Percentiles rank a stretch among this genome's conserved stretches.
Conservation (phyloP, 2,888 invertebrate genomes). For the Rutpela maculata region DNA sequence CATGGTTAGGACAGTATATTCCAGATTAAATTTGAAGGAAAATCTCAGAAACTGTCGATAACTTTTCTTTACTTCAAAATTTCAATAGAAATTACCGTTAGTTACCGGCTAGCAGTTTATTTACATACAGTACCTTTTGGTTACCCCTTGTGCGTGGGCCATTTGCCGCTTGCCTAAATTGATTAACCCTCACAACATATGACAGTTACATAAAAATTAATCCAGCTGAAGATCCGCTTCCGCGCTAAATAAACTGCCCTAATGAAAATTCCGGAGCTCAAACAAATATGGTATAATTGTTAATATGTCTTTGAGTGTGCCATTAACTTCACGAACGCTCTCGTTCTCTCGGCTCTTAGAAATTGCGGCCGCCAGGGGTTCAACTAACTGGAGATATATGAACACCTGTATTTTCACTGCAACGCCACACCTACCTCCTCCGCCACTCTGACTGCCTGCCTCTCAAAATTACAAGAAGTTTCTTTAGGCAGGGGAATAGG, state of each 20-base stretch:
- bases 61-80: no score
- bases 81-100: no score
- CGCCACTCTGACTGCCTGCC: conserved; percentile 32
- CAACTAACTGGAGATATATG: conserved; percentile 44
- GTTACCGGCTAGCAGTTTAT: no score
- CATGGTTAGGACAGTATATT: no score
- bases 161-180: neutral
- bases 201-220: neutral
- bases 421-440: conserved; percentile 57
- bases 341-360: conserved; percentile 37
- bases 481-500: neutral
- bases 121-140: no score
- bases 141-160: no score
- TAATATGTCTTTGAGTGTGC: conserved; percentile 42
- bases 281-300: conserved; percentile 42
- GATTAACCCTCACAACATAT: neutral
- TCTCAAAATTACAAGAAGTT: conserved; percentile 35
- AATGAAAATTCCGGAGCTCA: conserved; percentile 34
- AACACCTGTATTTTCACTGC: conserved; percentile 44
- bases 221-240: neutral
- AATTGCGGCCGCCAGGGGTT: conserved; percentile 33
- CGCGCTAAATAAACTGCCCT: conserved; percentile 17
- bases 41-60: no score
- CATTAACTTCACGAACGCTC: conserved; percentile 43
- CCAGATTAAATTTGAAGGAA: no score